Evolutionary conservation across 2,113 vertebrate genomes (phyloP).

Genomic region (Oenanthe melanoleuca): DNA sequence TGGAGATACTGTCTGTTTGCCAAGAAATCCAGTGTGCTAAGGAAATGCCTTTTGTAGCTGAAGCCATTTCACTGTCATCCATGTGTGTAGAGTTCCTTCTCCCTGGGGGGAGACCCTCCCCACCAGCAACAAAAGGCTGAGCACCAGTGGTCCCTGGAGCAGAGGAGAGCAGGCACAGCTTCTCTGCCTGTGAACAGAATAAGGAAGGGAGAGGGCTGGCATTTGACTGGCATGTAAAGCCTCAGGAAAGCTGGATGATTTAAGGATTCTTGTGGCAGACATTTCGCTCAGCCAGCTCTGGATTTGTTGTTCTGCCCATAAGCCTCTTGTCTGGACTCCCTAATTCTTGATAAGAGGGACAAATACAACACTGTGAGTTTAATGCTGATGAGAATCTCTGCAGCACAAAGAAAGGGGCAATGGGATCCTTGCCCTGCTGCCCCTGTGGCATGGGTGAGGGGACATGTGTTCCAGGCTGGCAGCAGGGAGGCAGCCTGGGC

Average conservation of each 20-base stretch:
- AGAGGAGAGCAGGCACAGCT: neutral
- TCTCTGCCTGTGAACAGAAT: neutral
- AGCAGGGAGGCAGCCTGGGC: neutral
- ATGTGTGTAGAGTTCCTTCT: rapidly evolving
- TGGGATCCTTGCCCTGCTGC: neutral
- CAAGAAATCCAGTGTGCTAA: neutral
- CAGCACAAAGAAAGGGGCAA: rapidly evolving
- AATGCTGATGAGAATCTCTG: neutral
- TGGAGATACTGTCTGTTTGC: neutral
- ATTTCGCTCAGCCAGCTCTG: neutral
- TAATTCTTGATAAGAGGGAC: neutral
- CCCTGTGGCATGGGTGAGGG: rapidly evolving
- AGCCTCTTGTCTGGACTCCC: neutral
- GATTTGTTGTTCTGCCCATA: neutral
- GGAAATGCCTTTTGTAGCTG: neutral
- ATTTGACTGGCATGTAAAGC: neutral
- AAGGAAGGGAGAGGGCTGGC: neutral
- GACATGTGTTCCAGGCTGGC: neutral
- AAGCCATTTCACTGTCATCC: neutral
- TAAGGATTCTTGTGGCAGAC: neutral
- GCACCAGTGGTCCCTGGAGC: rapidly evolving
- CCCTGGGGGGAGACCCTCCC: neutral
- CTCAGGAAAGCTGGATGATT: neutral
- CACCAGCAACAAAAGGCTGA: neutral
- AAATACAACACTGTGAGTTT: neutral